A percentile compares a stretch with the other conserved stretches of the same genome.
These are phyloP conservation scores for Xenopus tropicalis DNA, from an alignment of 2,113 vertebrate genomes.

Conservation along the genomic window DNA sequence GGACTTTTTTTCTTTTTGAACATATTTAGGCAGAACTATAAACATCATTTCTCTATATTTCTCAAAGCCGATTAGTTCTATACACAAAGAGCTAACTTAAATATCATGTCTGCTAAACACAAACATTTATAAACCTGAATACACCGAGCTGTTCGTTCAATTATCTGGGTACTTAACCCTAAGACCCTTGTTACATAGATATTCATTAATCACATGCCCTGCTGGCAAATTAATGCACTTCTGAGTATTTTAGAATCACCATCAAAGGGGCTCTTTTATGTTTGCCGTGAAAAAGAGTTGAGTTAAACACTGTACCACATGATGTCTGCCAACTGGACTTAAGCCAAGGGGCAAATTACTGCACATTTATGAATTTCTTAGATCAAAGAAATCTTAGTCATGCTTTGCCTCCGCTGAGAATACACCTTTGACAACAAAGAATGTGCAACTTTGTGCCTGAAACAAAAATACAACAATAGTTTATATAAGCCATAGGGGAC, in stretches of 20 bases:
- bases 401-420: conserved; percentile 21
- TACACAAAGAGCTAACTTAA: not conserved
- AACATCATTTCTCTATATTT: not conserved
- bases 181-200: conserved; percentile 34
- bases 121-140: conserved; percentile 20
- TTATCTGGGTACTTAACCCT: conserved; percentile 34
- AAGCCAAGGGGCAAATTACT: conserved; percentile 40
- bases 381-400: conserved; percentile 28
- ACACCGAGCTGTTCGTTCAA: conserved; percentile 11
- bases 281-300: conserved; percentile 25
- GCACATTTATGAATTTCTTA: conserved; percentile 34
- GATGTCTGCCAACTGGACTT: conserved; percentile 34
- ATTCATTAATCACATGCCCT: conserved; percentile 36
- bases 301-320: conserved; percentile 35
- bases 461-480: conserved; percentile 11
- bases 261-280: conserved; percentile 43
- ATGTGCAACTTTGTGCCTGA: conserved; percentile 13
- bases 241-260: conserved; percentile 33
- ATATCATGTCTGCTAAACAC: conserved; percentile 29
- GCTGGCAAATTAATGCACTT: conserved; percentile 38
- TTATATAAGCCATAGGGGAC: not conserved
- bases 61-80: not conserved
- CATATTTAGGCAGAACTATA: not conserved
- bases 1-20: too few relatives aligned
- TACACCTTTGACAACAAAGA: conserved; percentile 30